Evolutionary conservation across 2,888 invertebrate species (phyloP).

Genomic region (Ptychoptera albimana): DNA sequence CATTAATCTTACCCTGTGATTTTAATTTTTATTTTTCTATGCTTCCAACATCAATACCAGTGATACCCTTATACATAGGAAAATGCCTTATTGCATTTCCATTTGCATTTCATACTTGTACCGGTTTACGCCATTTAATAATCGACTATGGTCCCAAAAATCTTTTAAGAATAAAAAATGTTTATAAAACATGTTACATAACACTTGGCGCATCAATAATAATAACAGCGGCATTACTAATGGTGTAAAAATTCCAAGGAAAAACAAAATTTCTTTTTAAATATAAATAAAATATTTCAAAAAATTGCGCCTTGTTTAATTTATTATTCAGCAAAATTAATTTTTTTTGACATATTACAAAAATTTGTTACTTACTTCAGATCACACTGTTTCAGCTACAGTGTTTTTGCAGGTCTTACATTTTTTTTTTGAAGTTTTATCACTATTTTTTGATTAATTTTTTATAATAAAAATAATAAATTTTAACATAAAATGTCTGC

Average conservation of each 20-base stretch:
- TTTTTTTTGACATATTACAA: too few relatives aligned
- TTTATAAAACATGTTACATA: constrained; percentile 53
- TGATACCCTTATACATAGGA: constrained; percentile 38
- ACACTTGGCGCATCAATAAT: constrained; percentile 33
- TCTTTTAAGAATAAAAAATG: constrained; percentile 56
- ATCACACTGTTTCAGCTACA: too few relatives aligned
- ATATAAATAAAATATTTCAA: too few relatives aligned
- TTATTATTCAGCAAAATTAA: too few relatives aligned
- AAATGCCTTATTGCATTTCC: constrained; percentile 69
- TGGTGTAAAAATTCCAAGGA: neutral
- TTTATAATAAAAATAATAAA: neutral
- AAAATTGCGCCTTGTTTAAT: too few relatives aligned
- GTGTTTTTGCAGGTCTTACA: too few relatives aligned
- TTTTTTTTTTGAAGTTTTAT: too few relatives aligned
- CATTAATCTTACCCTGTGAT: constrained; percentile 42
- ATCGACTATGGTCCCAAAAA: constrained; percentile 54
- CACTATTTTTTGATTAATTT: too few relatives aligned
- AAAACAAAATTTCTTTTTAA: too few relatives aligned
- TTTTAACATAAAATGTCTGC: constrained; percentile 9
- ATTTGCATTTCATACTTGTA: constrained; percentile 66
- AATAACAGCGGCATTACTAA: constrained; percentile 18
- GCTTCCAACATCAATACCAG: constrained; percentile 39
- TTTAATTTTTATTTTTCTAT: constrained; percentile 44
- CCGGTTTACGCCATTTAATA: constrained; percentile 79
- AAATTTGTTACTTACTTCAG: too few relatives aligned